A percentile compares a stretch with the other conserved stretches of the same genome.
These are phyloP conservation scores for Choristoneura rosaceana DNA, from an alignment of 2,888 invertebrate genomes.

Conservation along the genomic window DNA sequence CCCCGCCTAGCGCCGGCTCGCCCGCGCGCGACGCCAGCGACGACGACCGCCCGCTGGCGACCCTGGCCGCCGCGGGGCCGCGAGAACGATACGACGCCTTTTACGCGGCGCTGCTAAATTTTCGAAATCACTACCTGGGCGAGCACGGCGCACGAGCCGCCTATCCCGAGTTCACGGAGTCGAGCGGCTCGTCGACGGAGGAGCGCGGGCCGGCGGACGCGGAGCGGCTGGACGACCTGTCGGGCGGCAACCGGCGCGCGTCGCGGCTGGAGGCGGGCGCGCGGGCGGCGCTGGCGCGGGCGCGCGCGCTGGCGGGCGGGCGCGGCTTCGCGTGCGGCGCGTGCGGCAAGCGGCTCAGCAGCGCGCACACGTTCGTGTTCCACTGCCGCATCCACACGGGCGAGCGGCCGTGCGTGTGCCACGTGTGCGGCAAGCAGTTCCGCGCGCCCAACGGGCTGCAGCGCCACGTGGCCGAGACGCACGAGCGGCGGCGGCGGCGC, in stretches of 20 bases:
- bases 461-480: conserved; percentile 87
- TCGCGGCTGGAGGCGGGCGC: conserved; percentile 66
- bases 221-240: conserved; percentile 66
- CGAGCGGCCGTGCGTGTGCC: conserved; percentile 88
- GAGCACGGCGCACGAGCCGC: conserved; percentile 50
- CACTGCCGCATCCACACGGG: conserved; percentile 88
- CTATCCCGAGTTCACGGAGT: conserved; percentile 59
- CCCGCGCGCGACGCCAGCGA: conserved; percentile 52
- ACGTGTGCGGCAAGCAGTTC: conserved; percentile 88
- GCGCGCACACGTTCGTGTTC: conserved; percentile 86
- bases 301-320: conserved; percentile 75
- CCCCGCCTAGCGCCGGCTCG: conserved; percentile 15
- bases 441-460: conserved; percentile 87
- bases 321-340: conserved; percentile 83
- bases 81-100: conserved; percentile 58
- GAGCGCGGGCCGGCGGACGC: conserved; percentile 41
- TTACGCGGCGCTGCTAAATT: conserved; percentile 65
- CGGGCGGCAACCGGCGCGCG: conserved; percentile 69
- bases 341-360: conserved; percentile 86
- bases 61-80: conserved; percentile 52
- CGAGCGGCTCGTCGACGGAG: conserved; percentile 54
- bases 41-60: conserved; percentile 58
- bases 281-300: conserved; percentile 63
- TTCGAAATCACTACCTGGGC: conserved; percentile 64
- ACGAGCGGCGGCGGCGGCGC: conserved; percentile 86